Conservation (phyloP, 1,140 invertebrate species). For the Nautilus pompilius region DNA sequence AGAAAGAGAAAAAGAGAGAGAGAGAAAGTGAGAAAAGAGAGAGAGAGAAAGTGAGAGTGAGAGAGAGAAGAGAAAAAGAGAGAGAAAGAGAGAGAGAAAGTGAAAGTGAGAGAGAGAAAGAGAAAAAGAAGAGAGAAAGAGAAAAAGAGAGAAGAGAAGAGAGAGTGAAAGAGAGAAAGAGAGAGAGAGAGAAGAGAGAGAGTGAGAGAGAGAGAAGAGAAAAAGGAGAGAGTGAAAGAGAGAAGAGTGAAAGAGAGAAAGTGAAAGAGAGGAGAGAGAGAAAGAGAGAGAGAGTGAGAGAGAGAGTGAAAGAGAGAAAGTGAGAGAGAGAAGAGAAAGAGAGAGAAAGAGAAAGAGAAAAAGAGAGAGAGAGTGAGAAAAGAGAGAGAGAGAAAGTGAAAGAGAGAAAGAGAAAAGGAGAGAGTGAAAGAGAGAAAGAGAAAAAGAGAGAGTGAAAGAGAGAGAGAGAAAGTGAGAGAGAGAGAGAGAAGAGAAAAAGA, state of each 20-base stretch:
- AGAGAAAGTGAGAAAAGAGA: too few species aligned
- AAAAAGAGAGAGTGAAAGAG: not conserved
- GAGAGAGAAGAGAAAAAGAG: too few species aligned
- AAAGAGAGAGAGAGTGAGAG: not conserved
- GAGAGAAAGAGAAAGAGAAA: not conserved
- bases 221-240: not conserved
- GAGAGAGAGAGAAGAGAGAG: not conserved
- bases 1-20: too few species aligned
- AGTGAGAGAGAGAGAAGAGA: slow-evolving; percentile 2
- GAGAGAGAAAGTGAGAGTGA: too few species aligned
- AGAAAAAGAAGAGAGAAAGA: not conserved
- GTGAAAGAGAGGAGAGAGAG: not conserved
- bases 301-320: not conserved
- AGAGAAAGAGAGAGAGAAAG: too few species aligned
- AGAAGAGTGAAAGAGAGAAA: not conserved
- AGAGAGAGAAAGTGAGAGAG: not conserved
- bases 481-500: slow-evolving; percentile 1
- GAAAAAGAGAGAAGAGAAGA: not conserved
- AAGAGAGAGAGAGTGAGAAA: not conserved
- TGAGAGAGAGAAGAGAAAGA: not conserved
- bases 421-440: not conserved
- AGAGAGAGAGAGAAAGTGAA: not conserved
- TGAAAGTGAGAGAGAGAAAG: too few species aligned
- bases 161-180: not conserved
- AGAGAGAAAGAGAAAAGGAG: not conserved